Conservation (phyloP, 2,888 invertebrate species). For the Zeuzera pyrina region DNA sequence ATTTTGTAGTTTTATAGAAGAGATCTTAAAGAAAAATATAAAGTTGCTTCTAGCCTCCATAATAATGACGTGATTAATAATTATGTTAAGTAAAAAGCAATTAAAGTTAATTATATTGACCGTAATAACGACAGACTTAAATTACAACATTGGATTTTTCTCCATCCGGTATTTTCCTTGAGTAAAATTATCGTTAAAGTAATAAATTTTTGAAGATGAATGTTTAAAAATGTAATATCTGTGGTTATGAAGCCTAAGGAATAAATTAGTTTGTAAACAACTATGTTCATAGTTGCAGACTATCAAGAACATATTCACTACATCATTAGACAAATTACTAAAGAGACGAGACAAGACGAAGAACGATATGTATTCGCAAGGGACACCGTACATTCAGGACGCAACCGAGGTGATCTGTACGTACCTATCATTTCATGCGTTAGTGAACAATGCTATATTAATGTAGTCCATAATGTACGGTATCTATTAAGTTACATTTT, state of each 20-base stretch:
- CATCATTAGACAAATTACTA: conserved; percentile 30
- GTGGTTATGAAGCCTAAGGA: no score
- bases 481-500: no score
- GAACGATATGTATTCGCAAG: conserved; percentile 59
- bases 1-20: conserved; percentile 40
- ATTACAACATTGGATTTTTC: conserved; percentile 25
- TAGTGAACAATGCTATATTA: no score
- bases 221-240: conserved; percentile 1
- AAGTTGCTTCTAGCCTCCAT: conserved; percentile 15
- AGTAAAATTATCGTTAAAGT: conserved; percentile 10
- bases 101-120: no score
- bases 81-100: no score
- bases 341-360: conserved; percentile 46
- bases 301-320: conserved; percentile 31
- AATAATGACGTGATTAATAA: no score
- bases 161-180: conserved; percentile 21
- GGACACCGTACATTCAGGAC: conserved; percentile 37
- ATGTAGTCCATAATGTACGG: no score
- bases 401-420: no score
- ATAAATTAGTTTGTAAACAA: no score
- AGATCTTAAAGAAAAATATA: conserved; percentile 26
- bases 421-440: no score
- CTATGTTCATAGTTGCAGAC: no score
- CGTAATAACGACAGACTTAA: no score
- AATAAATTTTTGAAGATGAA: conserved; percentile 3